A percentile compares a stretch with the other conserved stretches of the same genome.
These are phyloP conservation scores for Dolichotis patagonum DNA, from an alignment of 2,113 vertebrate species.

Conservation along the genomic window DNA sequence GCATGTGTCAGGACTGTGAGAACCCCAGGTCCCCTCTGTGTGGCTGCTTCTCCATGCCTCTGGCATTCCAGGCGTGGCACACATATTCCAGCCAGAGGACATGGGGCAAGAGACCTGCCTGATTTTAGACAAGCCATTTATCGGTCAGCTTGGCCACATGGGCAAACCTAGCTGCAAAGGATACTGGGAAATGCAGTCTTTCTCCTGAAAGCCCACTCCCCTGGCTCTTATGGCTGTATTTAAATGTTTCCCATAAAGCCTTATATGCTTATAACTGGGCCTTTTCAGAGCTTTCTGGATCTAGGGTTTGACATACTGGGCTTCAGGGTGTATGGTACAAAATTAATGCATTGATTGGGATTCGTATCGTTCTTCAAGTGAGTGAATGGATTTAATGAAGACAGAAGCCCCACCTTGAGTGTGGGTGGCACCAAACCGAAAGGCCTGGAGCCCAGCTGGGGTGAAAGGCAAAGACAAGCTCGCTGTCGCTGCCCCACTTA, in stretches of 20 bases:
- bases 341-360: not conserved
- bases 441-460: not conserved
- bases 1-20: rapidly evolving
- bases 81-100: not conserved
- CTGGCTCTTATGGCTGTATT: not conserved
- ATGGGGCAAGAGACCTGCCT: not conserved
- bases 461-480: not conserved
- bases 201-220: not conserved
- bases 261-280: not conserved
- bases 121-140: not conserved
- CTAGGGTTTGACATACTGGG: not conserved
- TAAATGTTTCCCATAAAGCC: not conserved
- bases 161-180: not conserved
- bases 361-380: not conserved
- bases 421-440: not conserved
- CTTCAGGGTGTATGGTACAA: not conserved
- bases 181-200: not conserved
- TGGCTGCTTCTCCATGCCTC: not conserved
- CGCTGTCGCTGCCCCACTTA: not conserved
- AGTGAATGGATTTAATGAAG: not conserved
- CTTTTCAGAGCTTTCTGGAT: not conserved
- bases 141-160: not conserved
- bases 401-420: not conserved
- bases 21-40: rapidly evolving
- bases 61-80: too few relatives aligned